Percentiles rank a stretch among this genome's conserved stretches.
phyloP scores from a whole-genome alignment of 2,888 invertebrate species.

The Diplazon laetatorius region DNA sequence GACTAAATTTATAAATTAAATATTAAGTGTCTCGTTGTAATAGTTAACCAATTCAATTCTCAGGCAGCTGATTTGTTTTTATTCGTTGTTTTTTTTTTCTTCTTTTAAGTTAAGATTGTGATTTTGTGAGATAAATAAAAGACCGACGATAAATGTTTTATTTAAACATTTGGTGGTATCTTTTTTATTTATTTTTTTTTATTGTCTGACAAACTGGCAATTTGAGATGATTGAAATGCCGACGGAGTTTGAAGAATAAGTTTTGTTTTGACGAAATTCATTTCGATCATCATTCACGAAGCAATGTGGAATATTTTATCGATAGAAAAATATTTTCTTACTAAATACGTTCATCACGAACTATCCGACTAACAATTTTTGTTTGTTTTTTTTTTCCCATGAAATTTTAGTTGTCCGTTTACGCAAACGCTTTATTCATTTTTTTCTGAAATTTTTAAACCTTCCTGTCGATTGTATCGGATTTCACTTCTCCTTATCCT shows the following conservation, averaged over 20 bases:
- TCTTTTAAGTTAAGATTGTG: conserved; percentile 19
- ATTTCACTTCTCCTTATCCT: too few species aligned
- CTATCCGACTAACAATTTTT: not conserved
- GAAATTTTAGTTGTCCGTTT: conserved; percentile 16
- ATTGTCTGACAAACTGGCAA: not conserved
- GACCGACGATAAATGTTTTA: conserved; percentile 7
- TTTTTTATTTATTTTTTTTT: not conserved
- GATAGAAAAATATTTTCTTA: too few species aligned
- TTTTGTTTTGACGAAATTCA: not conserved
- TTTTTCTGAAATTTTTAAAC: too few species aligned
- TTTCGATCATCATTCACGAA: not conserved
- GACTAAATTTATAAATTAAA: conserved; percentile 5
- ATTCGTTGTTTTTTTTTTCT: too few species aligned
- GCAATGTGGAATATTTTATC: too few species aligned
- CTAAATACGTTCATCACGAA: too few species aligned
- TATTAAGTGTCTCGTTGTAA: not conserved
- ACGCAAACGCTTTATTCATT: not conserved
- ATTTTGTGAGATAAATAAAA: conserved; percentile 18
- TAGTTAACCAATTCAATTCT: conserved; percentile 20
- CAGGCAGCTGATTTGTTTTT: conserved; percentile 38
- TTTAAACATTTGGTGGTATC: conserved; percentile 22
- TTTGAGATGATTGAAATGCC: not conserved
- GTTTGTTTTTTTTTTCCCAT: too few species aligned
- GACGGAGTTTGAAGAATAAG: not conserved
- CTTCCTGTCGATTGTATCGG: too few species aligned